These are phyloP conservation scores for Synchiropus splendidus DNA, from an alignment of 2,113 vertebrate genomes.

Conservation along the genomic window DNA sequence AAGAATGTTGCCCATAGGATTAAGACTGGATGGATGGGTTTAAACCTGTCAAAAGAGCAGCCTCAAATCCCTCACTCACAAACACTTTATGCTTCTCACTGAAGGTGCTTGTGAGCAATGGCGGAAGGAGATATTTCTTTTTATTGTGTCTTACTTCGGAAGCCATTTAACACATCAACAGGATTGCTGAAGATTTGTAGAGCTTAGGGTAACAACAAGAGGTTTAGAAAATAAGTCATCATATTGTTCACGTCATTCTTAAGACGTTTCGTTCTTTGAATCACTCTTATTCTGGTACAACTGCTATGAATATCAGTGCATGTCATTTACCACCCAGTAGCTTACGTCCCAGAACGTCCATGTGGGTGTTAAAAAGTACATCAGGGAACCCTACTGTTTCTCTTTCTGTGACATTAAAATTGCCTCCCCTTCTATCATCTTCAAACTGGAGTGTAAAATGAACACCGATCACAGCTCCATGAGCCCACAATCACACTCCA, in stretches of 20 bases:
- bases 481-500: no score
- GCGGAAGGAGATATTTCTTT: slow-evolving; percentile 62
- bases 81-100: slow-evolving; percentile 60
- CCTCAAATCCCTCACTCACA: slow-evolving; percentile 65
- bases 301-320: no score
- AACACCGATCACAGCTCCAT: no score
- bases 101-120: slow-evolving; percentile 55
- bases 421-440: no score
- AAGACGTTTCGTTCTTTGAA: no score
- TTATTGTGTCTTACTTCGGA: slow-evolving; percentile 60
- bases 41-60: slow-evolving; percentile 65
- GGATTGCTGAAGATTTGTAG: slow-evolving; percentile 52
- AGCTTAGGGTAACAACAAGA: slow-evolving; percentile 27
- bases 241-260: neutral
- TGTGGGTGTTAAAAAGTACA: no score
- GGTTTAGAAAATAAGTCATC: slow-evolving; percentile 35
- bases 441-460: no score
- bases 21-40: slow-evolving; percentile 65
- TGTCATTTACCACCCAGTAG: no score
- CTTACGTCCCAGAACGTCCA: no score
- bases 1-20: slow-evolving; percentile 63
- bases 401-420: no score
- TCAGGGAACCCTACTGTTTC: no score
- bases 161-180: slow-evolving; percentile 55
- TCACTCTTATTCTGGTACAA: no score